phyloP scores from a whole-genome alignment of 1,140 invertebrate genomes.

The Trichoplusia ni region DNA sequence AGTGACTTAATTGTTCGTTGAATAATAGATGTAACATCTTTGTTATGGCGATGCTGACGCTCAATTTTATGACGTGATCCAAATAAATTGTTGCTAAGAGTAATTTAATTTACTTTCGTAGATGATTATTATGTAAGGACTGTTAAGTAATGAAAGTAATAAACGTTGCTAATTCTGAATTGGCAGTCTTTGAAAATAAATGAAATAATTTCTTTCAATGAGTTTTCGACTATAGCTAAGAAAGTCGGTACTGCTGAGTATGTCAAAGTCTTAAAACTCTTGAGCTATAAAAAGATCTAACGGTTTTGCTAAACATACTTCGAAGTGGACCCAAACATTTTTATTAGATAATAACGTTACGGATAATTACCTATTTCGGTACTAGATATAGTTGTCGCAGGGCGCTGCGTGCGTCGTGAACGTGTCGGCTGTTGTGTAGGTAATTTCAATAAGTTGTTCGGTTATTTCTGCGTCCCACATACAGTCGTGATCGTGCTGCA shows the following conservation, averaged over 20 bases:
- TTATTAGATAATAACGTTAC: conserved; percentile 1
- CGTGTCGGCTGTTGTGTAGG: conserved; percentile 23
- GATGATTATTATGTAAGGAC: not conserved
- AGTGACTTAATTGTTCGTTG: conserved; percentile 9
- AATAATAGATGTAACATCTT: conserved; percentile 10
- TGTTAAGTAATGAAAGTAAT: too few species aligned
- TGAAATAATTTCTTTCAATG: not conserved
- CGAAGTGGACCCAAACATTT: conserved; percentile 5
- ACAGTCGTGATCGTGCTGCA: conserved; percentile 59
- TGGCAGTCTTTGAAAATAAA: not conserved
- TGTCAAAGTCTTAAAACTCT: not conserved
- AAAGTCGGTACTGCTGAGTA: not conserved
- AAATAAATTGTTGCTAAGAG: not conserved
- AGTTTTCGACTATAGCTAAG: not conserved
- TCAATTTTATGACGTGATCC: conserved; percentile 5
- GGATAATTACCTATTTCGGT: conserved; percentile 8
- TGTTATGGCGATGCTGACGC: not conserved
- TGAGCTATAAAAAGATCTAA: not conserved
- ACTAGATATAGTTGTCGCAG: conserved; percentile 4
- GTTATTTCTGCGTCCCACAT: conserved; percentile 55
- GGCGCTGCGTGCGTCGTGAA: conserved; percentile 20
- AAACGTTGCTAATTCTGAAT: not conserved
- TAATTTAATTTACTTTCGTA: not conserved
- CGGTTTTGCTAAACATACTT: not conserved
- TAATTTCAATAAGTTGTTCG: conserved; percentile 32